Evolutionary conservation across 2,888 invertebrate species (phyloP), one percentile per base, ranked within the genome.

Genomic region (Linnaemya vulpina): DNA sequence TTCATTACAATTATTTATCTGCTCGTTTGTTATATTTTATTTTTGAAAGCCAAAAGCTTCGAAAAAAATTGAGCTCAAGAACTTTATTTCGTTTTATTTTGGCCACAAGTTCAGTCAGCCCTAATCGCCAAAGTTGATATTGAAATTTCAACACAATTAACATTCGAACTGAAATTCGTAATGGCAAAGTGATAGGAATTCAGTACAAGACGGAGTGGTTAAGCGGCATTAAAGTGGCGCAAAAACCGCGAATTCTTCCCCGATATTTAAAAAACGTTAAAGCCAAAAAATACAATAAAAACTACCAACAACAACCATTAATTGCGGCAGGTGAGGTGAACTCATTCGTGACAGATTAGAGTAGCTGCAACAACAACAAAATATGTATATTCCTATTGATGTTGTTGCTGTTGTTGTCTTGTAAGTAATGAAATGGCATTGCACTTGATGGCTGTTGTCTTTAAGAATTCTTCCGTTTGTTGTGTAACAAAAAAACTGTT

Each of bases 261-360:
- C 83, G 74, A 82, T 70, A 80, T 62, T 25, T 38, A 55, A 73
- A 75, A 40, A 65, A 65, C 11, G 65, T 30, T 63, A 74, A 70
- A 68, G 63, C 62, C 63, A 63, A 68, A 67, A 60, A 20, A 83
- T 15, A 46, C 30, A 67, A 46, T 25, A 75, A 53, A n/a, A 74
- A 60, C 62, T 17, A 30, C 22, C 70, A 46, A 58, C 55, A 80
- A 62, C 71, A 83, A 85, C 79, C 85, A 83, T 86, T 86, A 86
- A 86, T 86, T 86, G 80, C 83, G 86, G 86, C 86, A 86, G 86
- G 86, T 86, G 86, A 86, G 76, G 86, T 86, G 86, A 86, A 86
- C 86, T 83, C 86, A 86, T 86, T 86, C 86, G 86, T 86, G 86
- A 86, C 86, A 86, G 86, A 86, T 86, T 86, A 83, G 63, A 78